phyloP scores from a whole-genome alignment of 2,113 vertebrate genomes.

The Prionailurus viverrinus region DNA sequence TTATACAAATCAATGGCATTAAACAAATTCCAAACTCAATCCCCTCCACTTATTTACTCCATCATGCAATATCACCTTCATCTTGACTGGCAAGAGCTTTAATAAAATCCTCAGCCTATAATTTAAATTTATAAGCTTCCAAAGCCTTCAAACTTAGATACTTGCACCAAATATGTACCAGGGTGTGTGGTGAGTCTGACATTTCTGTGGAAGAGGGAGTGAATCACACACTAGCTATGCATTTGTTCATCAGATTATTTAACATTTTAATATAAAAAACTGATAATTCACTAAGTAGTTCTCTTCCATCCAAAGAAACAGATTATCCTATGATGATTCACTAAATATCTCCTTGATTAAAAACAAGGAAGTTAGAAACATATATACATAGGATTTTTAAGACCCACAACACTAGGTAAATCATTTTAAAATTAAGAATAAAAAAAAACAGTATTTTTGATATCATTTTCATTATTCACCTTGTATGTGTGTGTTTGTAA shows the following conservation, averaged over 20 bases:
- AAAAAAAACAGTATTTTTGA: background rate
- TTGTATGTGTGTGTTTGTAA: constrained; percentile 62
- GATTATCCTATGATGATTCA: background rate
- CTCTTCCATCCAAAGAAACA: background rate
- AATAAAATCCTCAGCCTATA: background rate
- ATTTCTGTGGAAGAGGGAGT: background rate
- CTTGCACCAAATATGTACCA: background rate
- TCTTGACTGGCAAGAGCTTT: background rate
- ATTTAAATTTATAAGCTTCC: background rate
- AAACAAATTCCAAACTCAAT: background rate
- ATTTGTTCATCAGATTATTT: background rate
- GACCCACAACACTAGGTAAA: background rate
- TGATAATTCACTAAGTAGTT: background rate
- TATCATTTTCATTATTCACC: constrained; percentile 31
- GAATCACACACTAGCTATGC: background rate
- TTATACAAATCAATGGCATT: background rate
- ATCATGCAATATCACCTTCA: background rate
- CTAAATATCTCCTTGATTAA: background rate
- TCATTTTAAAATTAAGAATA: background rate
- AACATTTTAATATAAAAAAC: background rate
- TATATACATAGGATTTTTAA: background rate
- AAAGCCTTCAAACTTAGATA: background rate
- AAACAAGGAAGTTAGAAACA: background rate
- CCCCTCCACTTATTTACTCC: background rate
- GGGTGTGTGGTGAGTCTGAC: background rate